Base-by-base conservation (phyloP, 2,113 vertebrate genomes). In the Erinaceus europaeus region DNA sequence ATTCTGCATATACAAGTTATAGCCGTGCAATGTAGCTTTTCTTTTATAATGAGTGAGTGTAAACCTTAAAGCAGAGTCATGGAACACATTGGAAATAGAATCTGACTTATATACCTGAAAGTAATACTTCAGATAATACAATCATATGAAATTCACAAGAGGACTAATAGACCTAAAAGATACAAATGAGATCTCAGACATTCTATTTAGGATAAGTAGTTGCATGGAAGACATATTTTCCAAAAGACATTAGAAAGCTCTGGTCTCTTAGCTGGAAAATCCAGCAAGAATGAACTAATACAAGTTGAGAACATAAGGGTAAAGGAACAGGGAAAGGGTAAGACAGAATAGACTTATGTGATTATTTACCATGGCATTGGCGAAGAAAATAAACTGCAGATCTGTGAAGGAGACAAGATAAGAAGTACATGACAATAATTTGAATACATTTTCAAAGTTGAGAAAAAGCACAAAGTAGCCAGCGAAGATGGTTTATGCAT, bases 141-240 rank as follows among this genome's bases (percentile, higher is more conserved):
- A 73, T 46, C 27, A 89, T 55, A 57, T 27, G 53, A 90, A 88
- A 93, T 84, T 77, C 79, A 86, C 62, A 91, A 65, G n/a, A 88
- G 17, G 36, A 64, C 29, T 76, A 76, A 77, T 27, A 83, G 6
- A 88, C 64, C 52, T 88, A 59, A 93, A 84, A 80, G 87, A 69
- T 85, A 85, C 76, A 90, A 90, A 62, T 92, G 59, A 86, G 40
- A 80, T 89, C 21, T 50, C 15, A 46, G 32, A 21, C 32, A 83
- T 84, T 57, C 55, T 94, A 15, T 83, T 82, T 17, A 64, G 40
- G 29, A 72, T 53, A 93, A 90, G 75, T 79, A 46, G 85, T 90
- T 93, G 90, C n/a, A 83, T 10, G 69, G 67, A 77, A 92, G 61
- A 82, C 3, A 69, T 6, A 77, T 73, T 90, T 93, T 90, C 90